Conservation (phyloP, 2,797 vertebrate species). For the Poecilia wingei region DNA sequence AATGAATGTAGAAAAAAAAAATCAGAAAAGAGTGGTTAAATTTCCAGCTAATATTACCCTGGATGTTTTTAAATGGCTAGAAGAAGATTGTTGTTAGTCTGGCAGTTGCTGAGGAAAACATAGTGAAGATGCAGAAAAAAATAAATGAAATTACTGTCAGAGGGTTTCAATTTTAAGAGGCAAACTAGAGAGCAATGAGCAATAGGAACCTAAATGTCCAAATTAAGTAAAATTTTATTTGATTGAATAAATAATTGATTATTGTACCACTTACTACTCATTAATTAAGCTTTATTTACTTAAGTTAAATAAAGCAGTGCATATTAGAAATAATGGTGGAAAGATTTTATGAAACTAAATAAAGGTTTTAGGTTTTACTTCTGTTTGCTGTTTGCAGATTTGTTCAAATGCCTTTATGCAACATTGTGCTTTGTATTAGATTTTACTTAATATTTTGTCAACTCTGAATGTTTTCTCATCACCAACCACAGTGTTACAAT, state of each 20-base stretch:
- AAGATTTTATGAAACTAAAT: background rate
- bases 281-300: no score
- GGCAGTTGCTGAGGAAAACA: background rate
- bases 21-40: background rate
- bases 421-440: background rate
- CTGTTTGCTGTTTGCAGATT: background rate
- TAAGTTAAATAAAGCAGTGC: background rate
- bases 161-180: background rate
- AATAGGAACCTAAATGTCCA: no score
- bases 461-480: background rate
- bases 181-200: background rate
- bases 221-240: no score
- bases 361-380: background rate
- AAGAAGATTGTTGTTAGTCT: background rate
- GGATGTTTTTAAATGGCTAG: background rate
- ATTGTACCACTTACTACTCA: no score
- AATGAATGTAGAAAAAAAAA: background rate
- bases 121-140: background rate
- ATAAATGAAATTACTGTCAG: background rate
- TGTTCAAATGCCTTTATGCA: background rate
- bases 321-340: background rate
- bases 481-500: background rate
- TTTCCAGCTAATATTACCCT: background rate
- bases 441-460: background rate
- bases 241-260: no score